Conservation (phyloP, 1,140 invertebrate genomes). For the Brachionus plicatilis region DNA sequence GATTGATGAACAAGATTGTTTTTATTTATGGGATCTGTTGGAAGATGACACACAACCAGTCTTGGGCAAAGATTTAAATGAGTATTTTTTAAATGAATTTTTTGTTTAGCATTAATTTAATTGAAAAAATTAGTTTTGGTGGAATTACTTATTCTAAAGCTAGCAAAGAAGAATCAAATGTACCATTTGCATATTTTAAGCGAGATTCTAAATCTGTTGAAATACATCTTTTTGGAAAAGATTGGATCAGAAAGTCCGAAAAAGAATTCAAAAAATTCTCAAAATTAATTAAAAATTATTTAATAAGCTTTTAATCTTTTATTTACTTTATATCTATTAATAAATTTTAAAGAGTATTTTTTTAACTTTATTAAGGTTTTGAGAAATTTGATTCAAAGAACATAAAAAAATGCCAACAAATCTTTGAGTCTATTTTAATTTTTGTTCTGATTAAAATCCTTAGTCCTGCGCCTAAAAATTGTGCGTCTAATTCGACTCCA, state of each 20-base stretch:
- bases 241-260: constrained; percentile 9
- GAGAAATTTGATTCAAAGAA: not conserved
- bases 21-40: constrained; percentile 38
- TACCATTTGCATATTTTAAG: constrained; percentile 21
- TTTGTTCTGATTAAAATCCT: not conserved
- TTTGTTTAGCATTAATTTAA: not conserved
- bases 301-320: not conserved
- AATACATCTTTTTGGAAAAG: constrained; percentile 11
- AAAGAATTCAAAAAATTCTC: constrained; percentile 36
- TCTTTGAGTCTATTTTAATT: not conserved
- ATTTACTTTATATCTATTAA: not conserved
- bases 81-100: not conserved
- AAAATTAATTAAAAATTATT: constrained; percentile 30
- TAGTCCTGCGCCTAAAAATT: no score
- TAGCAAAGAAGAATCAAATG: not conserved
- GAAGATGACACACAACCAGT: constrained; percentile 22
- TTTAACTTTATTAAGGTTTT: not conserved
- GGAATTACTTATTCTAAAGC: not conserved
- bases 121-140: not conserved
- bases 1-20: not conserved
- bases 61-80: not conserved
- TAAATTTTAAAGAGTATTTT: not conserved
- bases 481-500: no score
- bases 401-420: no score
- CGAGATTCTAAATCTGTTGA: constrained; percentile 19